Evolutionary conservation across 2,888 invertebrate genomes (phyloP).

Genomic region (Sminthurides aquaticus): DNA sequence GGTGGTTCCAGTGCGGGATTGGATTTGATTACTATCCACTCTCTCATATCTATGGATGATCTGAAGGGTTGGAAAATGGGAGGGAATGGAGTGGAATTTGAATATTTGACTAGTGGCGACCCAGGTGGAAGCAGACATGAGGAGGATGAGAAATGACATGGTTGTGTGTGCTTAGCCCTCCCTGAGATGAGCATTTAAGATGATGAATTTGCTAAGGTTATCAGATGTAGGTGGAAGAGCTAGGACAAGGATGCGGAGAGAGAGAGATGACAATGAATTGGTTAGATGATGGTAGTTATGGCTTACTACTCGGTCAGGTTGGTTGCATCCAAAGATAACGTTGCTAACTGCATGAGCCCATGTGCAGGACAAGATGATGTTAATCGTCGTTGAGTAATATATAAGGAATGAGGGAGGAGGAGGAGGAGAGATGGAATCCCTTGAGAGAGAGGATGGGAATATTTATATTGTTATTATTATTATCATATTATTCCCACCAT

Average conservation of each 20-base stretch:
- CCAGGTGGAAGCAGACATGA: not conserved
- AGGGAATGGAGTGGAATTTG: too few relatives aligned
- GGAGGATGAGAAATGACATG: not conserved
- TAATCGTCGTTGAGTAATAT: too few relatives aligned
- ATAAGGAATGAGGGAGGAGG: not conserved
- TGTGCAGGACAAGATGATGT: too few relatives aligned
- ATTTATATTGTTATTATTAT: not conserved
- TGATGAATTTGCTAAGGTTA: not conserved
- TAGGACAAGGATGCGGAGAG: conserved; percentile 16
- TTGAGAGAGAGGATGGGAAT: not conserved
- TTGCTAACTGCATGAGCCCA: not conserved
- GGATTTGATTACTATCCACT: too few relatives aligned
- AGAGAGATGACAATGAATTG: conserved; percentile 20
- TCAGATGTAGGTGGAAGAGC: conserved; percentile 15
- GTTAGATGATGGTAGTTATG: too few relatives aligned
- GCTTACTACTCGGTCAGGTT: not conserved
- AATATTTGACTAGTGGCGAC: too few relatives aligned
- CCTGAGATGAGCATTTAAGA: too few relatives aligned
- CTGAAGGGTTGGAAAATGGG: too few relatives aligned
- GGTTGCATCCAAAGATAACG: not conserved
- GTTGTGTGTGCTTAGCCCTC: too few relatives aligned
- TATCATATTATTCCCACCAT: not conserved
- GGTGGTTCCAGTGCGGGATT: too few relatives aligned
- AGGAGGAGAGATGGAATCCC: not conserved
- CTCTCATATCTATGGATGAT: too few relatives aligned